Percentiles rank a stretch among this genome's conserved stretches.
Evolutionary conservation across 2,113 vertebrate genomes (phyloP).

Genomic region (Megaleporinus macrocephalus): DNA sequence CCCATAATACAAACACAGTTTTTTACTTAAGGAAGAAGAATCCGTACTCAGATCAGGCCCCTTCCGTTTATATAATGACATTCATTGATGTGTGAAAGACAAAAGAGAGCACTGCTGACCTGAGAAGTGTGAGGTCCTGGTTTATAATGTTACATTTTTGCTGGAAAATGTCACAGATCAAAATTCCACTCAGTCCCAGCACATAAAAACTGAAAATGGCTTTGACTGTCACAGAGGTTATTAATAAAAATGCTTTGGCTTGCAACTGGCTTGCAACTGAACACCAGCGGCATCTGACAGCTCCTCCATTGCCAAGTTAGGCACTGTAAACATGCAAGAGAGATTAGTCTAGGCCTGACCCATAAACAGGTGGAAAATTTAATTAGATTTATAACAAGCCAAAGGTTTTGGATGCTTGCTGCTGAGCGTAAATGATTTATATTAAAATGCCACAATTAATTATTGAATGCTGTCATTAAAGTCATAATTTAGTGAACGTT

Average conservation of each 20-base stretch:
- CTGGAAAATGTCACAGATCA: neutral
- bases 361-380: neutral
- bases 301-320: conserved; percentile 34
- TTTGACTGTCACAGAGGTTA: conserved; percentile 8
- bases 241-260: conserved; percentile 33
- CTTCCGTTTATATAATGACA: neutral
- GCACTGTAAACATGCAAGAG: neutral
- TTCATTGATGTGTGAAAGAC: neutral
- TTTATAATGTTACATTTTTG: neutral
- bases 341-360: neutral
- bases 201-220: neutral
- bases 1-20: neutral
- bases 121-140: neutral
- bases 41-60: neutral
- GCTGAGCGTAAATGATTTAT: neutral
- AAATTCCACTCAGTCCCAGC: neutral
- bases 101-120: neutral
- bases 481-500: neutral
- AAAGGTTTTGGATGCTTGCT: neutral
- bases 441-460: neutral
- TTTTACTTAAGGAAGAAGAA: neutral
- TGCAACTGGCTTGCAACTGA: conserved; percentile 38
- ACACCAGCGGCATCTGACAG: conserved; percentile 41
- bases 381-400: conserved; percentile 3
- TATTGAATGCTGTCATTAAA: neutral